Percentiles rank a stretch among this genome's conserved stretches.
phyloP scores from a whole-genome alignment of 2,797 vertebrate species.

The Chaunax sp. region DNA sequence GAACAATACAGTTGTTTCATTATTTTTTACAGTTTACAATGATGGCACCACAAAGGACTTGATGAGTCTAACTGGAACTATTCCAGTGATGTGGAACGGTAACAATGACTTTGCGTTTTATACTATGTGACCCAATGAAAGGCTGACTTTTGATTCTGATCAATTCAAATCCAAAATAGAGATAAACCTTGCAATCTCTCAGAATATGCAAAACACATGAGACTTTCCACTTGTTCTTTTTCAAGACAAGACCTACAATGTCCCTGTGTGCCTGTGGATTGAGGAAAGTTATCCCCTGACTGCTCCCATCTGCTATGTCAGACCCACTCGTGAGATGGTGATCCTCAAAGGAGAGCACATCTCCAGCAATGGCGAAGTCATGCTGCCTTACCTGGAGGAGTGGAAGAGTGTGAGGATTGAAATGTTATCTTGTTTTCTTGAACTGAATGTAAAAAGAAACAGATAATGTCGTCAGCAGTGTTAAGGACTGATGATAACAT shows the following conservation, averaged over 20 bases:
- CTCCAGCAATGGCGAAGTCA: slow-evolving; percentile 76
- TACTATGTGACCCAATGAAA: neutral
- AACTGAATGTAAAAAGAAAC: neutral
- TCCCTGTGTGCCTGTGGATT: slow-evolving; percentile 92
- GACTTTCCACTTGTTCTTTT: neutral
- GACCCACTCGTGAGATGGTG: slow-evolving; percentile 90
- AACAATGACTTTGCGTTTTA: slow-evolving; percentile 21
- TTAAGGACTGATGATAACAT: neutral
- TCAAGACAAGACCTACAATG: slow-evolving; percentile 88
- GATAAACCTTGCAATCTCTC: neutral
- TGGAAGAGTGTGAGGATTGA: slow-evolving; percentile 72
- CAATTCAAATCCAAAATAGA: neutral
- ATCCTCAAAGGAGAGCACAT: slow-evolving; percentile 86
- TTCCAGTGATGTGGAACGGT: slow-evolving; percentile 87
- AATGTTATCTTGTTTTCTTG: neutral
- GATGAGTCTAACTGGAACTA: slow-evolving; percentile 90
- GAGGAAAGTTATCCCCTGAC: slow-evolving; percentile 91
- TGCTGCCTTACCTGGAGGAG: slow-evolving; percentile 77
- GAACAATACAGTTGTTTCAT: neutral
- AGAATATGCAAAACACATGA: neutral
- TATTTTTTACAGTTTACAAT: slow-evolving; percentile 88
- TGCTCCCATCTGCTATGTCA: slow-evolving; percentile 93
- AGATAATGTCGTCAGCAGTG: neutral
- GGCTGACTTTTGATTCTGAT: neutral
- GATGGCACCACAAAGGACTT: slow-evolving; percentile 88